Conservation (phyloP, 2,888 invertebrate species). For the Malthinus flaveolus region DNA sequence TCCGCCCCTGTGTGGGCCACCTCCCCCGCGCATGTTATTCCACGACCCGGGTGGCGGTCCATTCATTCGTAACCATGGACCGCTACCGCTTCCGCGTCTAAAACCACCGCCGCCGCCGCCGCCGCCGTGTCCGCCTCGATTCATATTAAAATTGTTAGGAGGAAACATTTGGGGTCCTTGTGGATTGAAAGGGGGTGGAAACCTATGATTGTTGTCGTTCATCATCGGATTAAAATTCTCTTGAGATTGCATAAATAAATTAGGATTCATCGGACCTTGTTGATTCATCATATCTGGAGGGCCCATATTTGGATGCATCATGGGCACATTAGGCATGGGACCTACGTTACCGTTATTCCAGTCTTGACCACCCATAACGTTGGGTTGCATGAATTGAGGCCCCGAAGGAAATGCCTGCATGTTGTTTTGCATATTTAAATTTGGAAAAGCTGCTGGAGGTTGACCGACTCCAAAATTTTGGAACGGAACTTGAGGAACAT, state of each 20-base stretch:
- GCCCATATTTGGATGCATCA: constrained; percentile 48
- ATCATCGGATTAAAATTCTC: constrained; percentile 53
- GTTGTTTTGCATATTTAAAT: constrained; percentile 18
- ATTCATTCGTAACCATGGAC: constrained; percentile 57
- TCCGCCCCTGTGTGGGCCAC: constrained; percentile 50
- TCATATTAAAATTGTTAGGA: constrained; percentile 52
- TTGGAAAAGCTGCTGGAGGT: constrained; percentile 49
- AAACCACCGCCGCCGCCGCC: constrained; percentile 27
- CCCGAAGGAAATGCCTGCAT: constrained; percentile 50
- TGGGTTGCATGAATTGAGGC: constrained; percentile 40
- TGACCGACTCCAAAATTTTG: constrained; percentile 23
- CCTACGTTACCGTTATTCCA: constrained; percentile 53
- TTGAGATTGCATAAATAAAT: constrained; percentile 53
- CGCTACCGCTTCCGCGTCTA: constrained; percentile 57
- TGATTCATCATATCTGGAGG: constrained; percentile 54
- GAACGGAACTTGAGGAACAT: constrained; percentile 11
- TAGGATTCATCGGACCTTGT: constrained; percentile 43
- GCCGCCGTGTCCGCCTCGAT: constrained; percentile 36
- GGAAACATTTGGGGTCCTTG: constrained; percentile 50
- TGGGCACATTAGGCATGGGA: constrained; percentile 33
- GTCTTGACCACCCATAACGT: constrained; percentile 45
- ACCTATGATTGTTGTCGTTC: constrained; percentile 48
- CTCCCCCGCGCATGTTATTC: constrained; percentile 45
- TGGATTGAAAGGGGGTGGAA: constrained; percentile 57
- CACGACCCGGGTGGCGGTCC: constrained; percentile 35